phyloP scores from a whole-genome alignment of 2,888 invertebrate species.

The Rhogogaster chlorosoma region DNA sequence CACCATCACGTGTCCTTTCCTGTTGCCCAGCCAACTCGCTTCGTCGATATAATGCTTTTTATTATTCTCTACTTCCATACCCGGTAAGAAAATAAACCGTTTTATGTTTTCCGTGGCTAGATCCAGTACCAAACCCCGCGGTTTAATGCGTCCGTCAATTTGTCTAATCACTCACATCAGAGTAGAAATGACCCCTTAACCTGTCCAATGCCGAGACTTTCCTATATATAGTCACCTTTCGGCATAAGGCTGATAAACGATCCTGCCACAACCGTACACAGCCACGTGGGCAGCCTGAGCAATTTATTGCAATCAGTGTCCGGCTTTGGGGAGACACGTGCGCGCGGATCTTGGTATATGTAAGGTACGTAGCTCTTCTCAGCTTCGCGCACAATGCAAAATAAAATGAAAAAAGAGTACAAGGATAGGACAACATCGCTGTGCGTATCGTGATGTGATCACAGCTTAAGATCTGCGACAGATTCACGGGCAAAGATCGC shows the following conservation, averaged over 20 bases:
- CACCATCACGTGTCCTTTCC: not conserved
- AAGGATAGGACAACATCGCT: not conserved
- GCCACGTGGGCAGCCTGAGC: constrained; percentile 62
- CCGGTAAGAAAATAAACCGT: not conserved
- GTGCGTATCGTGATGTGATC: not conserved
- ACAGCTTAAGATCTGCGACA: not conserved
- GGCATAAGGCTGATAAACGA: constrained; percentile 51
- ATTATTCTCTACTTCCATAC: not conserved
- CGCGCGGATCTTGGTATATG: constrained; percentile 21
- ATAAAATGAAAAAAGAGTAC: not conserved
- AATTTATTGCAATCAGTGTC: constrained; percentile 73
- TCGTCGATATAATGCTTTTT: not conserved
- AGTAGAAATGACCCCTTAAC: constrained; percentile 40
- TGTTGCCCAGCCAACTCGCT: not conserved
- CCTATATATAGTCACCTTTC: constrained; percentile 24
- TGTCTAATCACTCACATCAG: constrained; percentile 38
- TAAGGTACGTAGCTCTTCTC: not conserved
- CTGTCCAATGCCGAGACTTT: constrained; percentile 11
- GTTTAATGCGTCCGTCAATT: constrained; percentile 28
- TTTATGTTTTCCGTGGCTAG: not conserved
- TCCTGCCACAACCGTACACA: constrained; percentile 57
- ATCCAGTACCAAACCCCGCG: not conserved
- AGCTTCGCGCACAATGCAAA: not conserved
- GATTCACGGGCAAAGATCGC: not conserved
- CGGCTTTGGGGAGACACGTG: constrained; percentile 47